These are phyloP conservation scores for Brachionus rubens DNA, from an alignment of 1,140 invertebrate genomes.

Conservation along the genomic window DNA sequence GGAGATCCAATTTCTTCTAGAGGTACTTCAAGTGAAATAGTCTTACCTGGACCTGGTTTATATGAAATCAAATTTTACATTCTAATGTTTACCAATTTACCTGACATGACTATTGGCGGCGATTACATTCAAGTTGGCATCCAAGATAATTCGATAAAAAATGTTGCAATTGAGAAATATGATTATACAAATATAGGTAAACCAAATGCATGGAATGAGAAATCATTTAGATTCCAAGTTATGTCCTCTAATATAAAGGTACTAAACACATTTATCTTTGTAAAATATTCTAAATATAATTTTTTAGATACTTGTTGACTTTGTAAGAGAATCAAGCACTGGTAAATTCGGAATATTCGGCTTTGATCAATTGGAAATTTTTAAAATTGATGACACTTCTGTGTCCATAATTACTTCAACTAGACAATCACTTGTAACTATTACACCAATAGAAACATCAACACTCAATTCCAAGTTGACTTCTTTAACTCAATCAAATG, in stretches of 20 bases:
- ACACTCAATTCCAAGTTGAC: too few relatives aligned
- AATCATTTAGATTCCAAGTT: not conserved
- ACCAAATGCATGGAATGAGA: not conserved
- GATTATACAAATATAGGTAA: not conserved
- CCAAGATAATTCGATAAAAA: not conserved
- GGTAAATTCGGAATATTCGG: not conserved
- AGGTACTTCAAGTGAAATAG: not conserved
- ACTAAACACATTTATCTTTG: not conserved
- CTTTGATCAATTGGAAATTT: conserved; percentile 18
- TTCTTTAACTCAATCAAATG: too few relatives aligned
- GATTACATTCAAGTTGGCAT: not conserved
- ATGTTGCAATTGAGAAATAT: not conserved
- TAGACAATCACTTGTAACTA: too few relatives aligned
- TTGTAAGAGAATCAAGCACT: not conserved
- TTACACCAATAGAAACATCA: too few relatives aligned
- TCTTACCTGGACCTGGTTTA: not conserved
- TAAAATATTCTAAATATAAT: not conserved
- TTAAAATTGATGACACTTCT: too few relatives aligned
- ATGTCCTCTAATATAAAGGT: not conserved
- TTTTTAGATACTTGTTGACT: not conserved
- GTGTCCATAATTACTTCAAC: too few relatives aligned
- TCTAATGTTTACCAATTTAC: not conserved
- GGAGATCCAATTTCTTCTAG: not conserved
- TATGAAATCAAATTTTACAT: conserved; percentile 18
- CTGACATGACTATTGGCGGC: not conserved